A percentile compares a stretch with the other conserved stretches of the same genome.
These are phyloP conservation scores for Malthinus seriepunctatus DNA, from an alignment of 2,888 invertebrate species.

Conservation along the genomic window DNA sequence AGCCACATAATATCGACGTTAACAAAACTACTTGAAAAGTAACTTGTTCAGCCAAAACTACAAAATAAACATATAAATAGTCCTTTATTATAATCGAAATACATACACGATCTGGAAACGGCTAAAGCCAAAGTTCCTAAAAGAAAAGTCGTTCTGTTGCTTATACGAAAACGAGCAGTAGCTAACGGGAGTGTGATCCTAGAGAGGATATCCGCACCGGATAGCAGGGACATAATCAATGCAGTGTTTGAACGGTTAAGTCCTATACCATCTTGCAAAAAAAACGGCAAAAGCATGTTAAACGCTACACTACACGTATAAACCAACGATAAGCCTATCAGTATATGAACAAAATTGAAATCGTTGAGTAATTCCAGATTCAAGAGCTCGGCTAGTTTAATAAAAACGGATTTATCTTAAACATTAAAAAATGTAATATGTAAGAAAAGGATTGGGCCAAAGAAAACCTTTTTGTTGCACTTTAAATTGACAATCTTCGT, in stretches of 20 bases:
- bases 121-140: slow-evolving; percentile 64
- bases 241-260: slow-evolving; percentile 62
- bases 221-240: slow-evolving; percentile 71
- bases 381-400: slow-evolving; percentile 56
- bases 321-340: slow-evolving; percentile 67
- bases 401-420: slow-evolving; percentile 23
- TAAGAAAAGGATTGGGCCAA: no score
- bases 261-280: slow-evolving; percentile 58
- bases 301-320: slow-evolving; percentile 72
- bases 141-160: slow-evolving; percentile 66
- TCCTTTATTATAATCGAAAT: neutral
- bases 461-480: no score
- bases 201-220: slow-evolving; percentile 68
- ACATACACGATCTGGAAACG: slow-evolving; percentile 62
- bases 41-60: slow-evolving; percentile 66
- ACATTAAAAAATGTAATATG: neutral
- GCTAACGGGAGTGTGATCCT: slow-evolving; percentile 66
- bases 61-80: slow-evolving; percentile 11
- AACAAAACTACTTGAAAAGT: slow-evolving; percentile 58
- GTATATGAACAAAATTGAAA: slow-evolving; percentile 66
- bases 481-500: neutral
- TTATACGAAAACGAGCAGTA: slow-evolving; percentile 64
- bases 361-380: slow-evolving; percentile 67
- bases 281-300: slow-evolving; percentile 71
- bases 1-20: slow-evolving; percentile 67